A percentile compares a stretch with the other conserved stretches of the same genome.
Conservation (phyloP, 2,888 invertebrate genomes). For the Gandaritis pyraliata region DNA sequence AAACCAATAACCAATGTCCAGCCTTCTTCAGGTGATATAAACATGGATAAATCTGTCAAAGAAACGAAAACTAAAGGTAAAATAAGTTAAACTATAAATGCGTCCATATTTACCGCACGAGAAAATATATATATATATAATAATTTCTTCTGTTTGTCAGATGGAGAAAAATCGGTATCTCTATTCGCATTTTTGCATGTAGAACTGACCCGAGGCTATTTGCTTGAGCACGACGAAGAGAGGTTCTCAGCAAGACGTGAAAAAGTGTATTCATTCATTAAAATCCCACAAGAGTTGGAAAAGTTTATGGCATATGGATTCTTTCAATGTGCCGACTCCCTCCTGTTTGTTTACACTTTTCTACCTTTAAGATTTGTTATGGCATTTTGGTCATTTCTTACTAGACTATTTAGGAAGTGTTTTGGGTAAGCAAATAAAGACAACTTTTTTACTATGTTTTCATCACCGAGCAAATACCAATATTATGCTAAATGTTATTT, state of each 20-base stretch:
- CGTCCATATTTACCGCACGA: background rate
- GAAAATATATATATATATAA: too few relatives aligned
- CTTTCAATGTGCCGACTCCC: constrained; percentile 98
- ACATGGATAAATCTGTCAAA: constrained; percentile 62
- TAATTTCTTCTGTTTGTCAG: constrained; percentile 51
- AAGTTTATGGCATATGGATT: constrained; percentile 97
- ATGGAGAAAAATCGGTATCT: constrained; percentile 73
- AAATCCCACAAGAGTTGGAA: constrained; percentile 96
- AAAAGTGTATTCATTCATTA: constrained; percentile 98
- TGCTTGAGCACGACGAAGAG: constrained; percentile 97
- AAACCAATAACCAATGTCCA: constrained; percentile 69
- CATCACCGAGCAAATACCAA: background rate
- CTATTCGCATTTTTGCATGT: constrained; percentile 90
- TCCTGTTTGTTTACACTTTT: constrained; percentile 98
- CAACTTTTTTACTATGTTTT: background rate
- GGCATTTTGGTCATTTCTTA: constrained; percentile 92
- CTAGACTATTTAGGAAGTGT: constrained; percentile 89
- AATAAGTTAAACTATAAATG: background rate
- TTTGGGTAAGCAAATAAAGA: constrained; percentile 84
- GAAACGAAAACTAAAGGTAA: constrained; percentile 70
- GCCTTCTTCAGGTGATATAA: constrained; percentile 63
- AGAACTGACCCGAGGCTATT: constrained; percentile 96
- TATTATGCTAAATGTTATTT: constrained; percentile 35
- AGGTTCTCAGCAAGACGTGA: constrained; percentile 96
- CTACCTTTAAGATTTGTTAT: constrained; percentile 96